Evolutionary conservation across 2,797 vertebrate genomes (phyloP).

Genomic region (Enteromius unitaeniatus): DNA sequence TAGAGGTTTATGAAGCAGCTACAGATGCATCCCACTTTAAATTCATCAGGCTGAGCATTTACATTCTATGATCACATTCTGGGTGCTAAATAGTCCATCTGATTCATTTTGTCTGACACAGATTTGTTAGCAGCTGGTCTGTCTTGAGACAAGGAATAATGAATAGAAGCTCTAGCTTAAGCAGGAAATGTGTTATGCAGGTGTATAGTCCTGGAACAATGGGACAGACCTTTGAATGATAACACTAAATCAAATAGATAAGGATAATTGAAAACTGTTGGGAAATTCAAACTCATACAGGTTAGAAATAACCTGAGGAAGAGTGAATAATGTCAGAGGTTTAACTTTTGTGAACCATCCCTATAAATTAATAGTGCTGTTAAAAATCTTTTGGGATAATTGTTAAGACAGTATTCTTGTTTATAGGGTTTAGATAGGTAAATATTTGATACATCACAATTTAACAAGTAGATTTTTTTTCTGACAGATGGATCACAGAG

Average conservation of each 20-base stretch:
- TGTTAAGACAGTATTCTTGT: not conserved
- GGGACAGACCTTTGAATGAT: not conserved
- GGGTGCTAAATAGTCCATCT: not conserved
- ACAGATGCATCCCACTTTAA: not conserved
- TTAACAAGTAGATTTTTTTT: not conserved
- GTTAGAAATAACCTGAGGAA: not conserved
- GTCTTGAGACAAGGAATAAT: not conserved
- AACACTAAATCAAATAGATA: not conserved
- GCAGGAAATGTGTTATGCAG: not conserved
- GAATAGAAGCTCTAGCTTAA: not conserved
- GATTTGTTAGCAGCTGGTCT: slow-evolving; percentile 3
- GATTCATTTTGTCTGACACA: not conserved
- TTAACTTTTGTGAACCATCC: not conserved
- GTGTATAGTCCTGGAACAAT: slow-evolving; percentile 5
- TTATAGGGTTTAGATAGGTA: not conserved
- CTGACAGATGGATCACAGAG: slow-evolving; percentile 88
- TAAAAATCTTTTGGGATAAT: not conserved
- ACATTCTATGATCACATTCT: not conserved
- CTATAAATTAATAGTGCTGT: not conserved
- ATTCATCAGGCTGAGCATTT: not conserved
- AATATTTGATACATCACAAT: not conserved
- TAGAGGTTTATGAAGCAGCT: not conserved
- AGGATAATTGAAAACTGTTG: not conserved
- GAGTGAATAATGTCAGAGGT: not conserved
- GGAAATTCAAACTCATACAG: not conserved